These are phyloP conservation scores for Triplophysa rosa DNA, from an alignment of 2,113 vertebrate species.

Conservation along the genomic window DNA sequence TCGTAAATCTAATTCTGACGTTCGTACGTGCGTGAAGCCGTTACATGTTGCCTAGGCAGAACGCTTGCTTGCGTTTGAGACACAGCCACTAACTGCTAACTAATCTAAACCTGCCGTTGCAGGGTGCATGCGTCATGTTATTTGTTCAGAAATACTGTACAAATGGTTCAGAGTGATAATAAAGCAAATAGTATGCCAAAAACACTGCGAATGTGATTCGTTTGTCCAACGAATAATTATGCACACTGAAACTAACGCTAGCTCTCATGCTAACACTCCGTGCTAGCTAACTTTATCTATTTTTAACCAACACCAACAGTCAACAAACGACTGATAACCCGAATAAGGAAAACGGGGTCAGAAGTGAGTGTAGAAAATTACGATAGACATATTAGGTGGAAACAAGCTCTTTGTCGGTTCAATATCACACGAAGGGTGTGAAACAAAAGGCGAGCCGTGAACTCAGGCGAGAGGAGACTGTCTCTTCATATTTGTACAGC, in stretches of 20 bases:
- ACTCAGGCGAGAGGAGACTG: background rate
- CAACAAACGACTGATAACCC: background rate
- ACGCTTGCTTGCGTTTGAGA: conserved; percentile 1
- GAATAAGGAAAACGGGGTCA: too few relatives aligned
- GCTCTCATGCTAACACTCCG: conserved; percentile 24
- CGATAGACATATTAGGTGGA: background rate
- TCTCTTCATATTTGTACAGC: background rate
- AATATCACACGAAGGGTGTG: conserved; percentile 19
- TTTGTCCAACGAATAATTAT: conserved; percentile 43
- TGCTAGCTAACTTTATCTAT: conserved; percentile 12
- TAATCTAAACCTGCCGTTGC: background rate
- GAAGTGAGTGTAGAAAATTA: background rate
- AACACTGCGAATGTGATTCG: background rate
- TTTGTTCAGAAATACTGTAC: too few relatives aligned
- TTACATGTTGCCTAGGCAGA: background rate
- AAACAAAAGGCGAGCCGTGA: conserved; percentile 38
- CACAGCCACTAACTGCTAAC: background rate
- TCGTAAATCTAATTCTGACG: background rate
- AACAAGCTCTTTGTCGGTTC: background rate
- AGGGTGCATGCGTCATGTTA: background rate
- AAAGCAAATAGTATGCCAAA: background rate
- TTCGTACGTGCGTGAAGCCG: background rate
- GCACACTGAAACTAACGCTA: conserved; percentile 5
- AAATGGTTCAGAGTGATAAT: too few relatives aligned
- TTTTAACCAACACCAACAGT: background rate